Evolutionary conservation across 2,797 vertebrate species (phyloP).

Genomic region (Darevskia nairensis): DNA sequence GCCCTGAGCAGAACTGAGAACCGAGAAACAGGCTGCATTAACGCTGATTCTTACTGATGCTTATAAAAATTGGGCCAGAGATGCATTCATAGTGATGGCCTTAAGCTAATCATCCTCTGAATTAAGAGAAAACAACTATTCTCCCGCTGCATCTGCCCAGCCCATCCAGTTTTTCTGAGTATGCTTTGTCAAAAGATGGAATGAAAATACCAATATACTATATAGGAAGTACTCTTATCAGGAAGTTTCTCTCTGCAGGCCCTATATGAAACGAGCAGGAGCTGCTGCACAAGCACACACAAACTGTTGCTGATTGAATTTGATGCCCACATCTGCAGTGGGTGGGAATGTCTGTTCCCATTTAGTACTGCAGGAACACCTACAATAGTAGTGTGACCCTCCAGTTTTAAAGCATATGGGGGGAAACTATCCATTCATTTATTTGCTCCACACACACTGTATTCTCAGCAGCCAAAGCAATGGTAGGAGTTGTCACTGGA

Average conservation of each 20-base stretch:
- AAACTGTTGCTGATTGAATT: background rate
- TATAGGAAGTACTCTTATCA: too few species aligned
- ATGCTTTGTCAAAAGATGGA: slow-evolving; percentile 22
- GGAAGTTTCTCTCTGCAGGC: background rate
- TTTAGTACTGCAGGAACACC: background rate
- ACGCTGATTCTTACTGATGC: slow-evolving; percentile 3
- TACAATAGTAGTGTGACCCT: background rate
- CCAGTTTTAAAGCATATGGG: background rate
- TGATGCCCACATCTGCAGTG: background rate
- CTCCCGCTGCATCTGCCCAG: slow-evolving; percentile 17
- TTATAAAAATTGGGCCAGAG: slow-evolving; percentile 28
- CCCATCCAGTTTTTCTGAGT: slow-evolving; percentile 36
- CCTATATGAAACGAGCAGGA: background rate
- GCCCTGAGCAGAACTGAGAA: slow-evolving; percentile 9
- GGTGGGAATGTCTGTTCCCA: background rate
- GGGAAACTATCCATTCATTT: background rate
- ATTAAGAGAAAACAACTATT: slow-evolving; percentile 45
- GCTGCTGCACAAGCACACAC: background rate
- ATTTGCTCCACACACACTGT: background rate
- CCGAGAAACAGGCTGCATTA: slow-evolving; percentile 1
- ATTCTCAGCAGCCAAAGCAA: background rate
- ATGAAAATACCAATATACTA: background rate
- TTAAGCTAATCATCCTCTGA: slow-evolving; percentile 24
- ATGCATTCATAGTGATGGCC: slow-evolving; percentile 15
- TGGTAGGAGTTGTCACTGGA: background rate